These are phyloP conservation scores for Bos indicus DNA, from an alignment of 2,113 vertebrate species.

Conservation along the genomic window DNA sequence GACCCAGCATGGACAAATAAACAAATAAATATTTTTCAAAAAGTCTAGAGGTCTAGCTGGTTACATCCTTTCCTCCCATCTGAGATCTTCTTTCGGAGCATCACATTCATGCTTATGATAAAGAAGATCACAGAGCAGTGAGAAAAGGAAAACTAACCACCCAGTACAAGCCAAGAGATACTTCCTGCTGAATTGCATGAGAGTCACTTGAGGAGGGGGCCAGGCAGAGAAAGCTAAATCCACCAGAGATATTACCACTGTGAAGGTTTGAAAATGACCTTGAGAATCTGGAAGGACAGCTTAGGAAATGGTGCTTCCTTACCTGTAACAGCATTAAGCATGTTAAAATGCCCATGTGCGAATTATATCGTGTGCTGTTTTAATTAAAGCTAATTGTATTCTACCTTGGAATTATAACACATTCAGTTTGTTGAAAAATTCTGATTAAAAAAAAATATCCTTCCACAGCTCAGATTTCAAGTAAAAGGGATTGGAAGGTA, in stretches of 20 bases:
- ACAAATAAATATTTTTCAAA: background rate
- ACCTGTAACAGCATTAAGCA: background rate
- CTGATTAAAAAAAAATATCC: background rate
- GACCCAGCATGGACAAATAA: background rate
- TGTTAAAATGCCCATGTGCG: background rate
- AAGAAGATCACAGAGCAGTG: background rate
- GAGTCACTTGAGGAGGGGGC: background rate
- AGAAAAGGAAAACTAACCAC: background rate
- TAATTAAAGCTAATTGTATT: background rate
- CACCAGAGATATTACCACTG: background rate
- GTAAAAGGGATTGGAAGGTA: constrained; percentile 34
- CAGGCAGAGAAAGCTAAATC: background rate
- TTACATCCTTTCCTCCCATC: background rate
- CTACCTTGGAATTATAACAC: background rate
- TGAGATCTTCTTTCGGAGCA: background rate
- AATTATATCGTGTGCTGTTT: background rate
- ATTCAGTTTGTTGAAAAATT: constrained; percentile 32
- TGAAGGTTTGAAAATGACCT: background rate
- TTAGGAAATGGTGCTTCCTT: background rate
- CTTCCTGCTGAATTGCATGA: background rate
- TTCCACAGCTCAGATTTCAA: constrained; percentile 28
- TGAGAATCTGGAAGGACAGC: background rate
- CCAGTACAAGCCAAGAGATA: background rate
- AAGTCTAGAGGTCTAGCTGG: background rate
- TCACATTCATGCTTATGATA: background rate